A percentile compares a stretch with the other conserved stretches of the same genome.
Conservation (phyloP, 2,113 vertebrate genomes). For the Corydoras maculifer region DNA sequence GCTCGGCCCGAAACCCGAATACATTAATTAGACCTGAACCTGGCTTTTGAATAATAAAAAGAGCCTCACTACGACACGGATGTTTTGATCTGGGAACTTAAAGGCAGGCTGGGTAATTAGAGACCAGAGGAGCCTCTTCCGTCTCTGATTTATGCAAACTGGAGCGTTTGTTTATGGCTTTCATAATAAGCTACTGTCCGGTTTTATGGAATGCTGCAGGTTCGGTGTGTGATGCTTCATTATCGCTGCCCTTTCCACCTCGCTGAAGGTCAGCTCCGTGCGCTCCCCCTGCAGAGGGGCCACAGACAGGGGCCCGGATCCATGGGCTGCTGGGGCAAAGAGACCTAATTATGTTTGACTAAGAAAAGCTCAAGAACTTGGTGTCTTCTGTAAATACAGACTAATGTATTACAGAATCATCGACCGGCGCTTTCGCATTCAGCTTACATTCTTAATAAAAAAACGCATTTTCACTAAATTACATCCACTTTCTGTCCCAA, state of each 20-base stretch:
- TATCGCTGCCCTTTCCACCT: not conserved
- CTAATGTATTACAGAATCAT: too few species aligned
- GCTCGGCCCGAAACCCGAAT: too few species aligned
- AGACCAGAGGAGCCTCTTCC: not conserved
- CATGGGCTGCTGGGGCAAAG: not conserved
- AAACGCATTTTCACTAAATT: too few species aligned
- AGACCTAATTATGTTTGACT: not conserved
- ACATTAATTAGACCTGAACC: too few species aligned
- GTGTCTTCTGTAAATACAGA: too few species aligned
- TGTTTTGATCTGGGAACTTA: not conserved
- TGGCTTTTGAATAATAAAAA: not conserved
- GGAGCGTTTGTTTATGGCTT: conserved; percentile 31
- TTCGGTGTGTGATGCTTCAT: not conserved
- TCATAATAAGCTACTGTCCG: conserved; percentile 29
- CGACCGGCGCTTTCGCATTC: too few species aligned
- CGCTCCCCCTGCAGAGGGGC: conserved; percentile 11
- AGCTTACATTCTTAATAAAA: too few species aligned
- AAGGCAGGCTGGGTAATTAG: not conserved
- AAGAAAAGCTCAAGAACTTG: too few species aligned
- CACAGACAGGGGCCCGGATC: not conserved
- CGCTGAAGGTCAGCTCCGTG: not conserved
- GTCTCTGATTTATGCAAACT: not conserved
- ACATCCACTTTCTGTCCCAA: too few species aligned
- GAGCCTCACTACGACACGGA: not conserved
- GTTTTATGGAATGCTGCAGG: conserved; percentile 33